Evolutionary conservation across 2,888 invertebrate species (phyloP).

Genomic region (Romanomermis culicivorax): DNA sequence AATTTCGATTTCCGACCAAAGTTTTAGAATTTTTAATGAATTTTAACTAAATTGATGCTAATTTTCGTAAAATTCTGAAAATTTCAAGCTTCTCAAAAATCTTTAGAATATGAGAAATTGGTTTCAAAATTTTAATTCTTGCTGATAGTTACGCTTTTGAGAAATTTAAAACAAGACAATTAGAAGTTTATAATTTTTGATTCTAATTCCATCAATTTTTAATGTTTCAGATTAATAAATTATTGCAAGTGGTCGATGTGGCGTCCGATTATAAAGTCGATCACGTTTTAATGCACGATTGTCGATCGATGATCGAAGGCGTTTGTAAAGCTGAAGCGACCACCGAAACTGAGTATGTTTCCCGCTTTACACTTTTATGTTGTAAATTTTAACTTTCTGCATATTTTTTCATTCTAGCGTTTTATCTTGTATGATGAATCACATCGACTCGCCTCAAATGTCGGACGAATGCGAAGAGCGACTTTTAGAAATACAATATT

Average conservation of each 20-base stretch:
- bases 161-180: not conserved
- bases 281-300: constrained; percentile 61
- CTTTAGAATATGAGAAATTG: too few species aligned
- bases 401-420: not conserved
- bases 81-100: too few species aligned
- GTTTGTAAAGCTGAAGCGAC: constrained; percentile 44
- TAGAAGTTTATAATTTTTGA: constrained; percentile 6
- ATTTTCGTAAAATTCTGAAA: too few species aligned
- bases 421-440: too few species aligned
- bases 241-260: constrained; percentile 68
- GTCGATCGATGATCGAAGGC: constrained; percentile 57
- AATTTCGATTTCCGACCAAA: too few species aligned
- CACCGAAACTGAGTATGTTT: constrained; percentile 27
- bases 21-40: too few species aligned
- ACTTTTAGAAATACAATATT: too few species aligned
- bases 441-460: too few species aligned
- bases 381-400: not conserved
- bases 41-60: too few species aligned
- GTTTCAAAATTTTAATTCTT: too few species aligned
- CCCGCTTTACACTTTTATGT: not conserved
- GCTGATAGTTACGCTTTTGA: too few species aligned
- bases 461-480: too few species aligned
- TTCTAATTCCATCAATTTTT: constrained; percentile 2
- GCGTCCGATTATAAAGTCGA: constrained; percentile 89
- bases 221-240: constrained; percentile 43